Conservation (phyloP, 2,888 invertebrate genomes). For the Pinctada fucata region DNA sequence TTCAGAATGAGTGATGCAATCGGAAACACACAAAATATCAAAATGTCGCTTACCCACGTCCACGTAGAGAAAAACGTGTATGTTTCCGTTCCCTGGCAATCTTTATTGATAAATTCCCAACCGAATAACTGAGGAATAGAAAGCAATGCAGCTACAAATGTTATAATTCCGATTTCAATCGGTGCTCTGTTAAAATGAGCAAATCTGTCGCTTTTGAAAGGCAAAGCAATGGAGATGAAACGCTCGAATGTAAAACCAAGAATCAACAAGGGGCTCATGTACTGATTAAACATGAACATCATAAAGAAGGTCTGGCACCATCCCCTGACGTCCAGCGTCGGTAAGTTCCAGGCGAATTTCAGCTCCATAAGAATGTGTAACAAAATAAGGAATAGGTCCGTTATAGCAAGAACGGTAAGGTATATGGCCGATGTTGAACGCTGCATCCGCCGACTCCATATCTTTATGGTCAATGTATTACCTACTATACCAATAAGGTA, state of each 20-base stretch:
- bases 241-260: constrained; percentile 74
- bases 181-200: constrained; percentile 66
- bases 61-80: constrained; percentile 58
- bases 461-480: constrained; percentile 67
- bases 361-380: constrained; percentile 71
- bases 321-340: constrained; percentile 57
- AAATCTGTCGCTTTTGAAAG: constrained; percentile 69
- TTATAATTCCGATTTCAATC: constrained; percentile 63
- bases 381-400: constrained; percentile 68
- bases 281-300: constrained; percentile 69
- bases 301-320: constrained; percentile 72
- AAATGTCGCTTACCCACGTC: constrained; percentile 63
- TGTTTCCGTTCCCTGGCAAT: constrained; percentile 34
- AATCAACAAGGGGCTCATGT: constrained; percentile 72
- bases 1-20: constrained; percentile 61
- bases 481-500: constrained; percentile 71
- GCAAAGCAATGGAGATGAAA: constrained; percentile 69
- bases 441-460: constrained; percentile 72
- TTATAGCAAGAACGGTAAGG: constrained; percentile 69
- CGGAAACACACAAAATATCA: constrained; percentile 65
- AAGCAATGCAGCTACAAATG: constrained; percentile 55
- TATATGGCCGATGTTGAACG: constrained; percentile 72
- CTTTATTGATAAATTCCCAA: constrained; percentile 62
- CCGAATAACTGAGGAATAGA: constrained; percentile 71
- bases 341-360: constrained; percentile 69